Conservation (phyloP, 2,888 invertebrate genomes). For the Lomographa bimaculata region DNA sequence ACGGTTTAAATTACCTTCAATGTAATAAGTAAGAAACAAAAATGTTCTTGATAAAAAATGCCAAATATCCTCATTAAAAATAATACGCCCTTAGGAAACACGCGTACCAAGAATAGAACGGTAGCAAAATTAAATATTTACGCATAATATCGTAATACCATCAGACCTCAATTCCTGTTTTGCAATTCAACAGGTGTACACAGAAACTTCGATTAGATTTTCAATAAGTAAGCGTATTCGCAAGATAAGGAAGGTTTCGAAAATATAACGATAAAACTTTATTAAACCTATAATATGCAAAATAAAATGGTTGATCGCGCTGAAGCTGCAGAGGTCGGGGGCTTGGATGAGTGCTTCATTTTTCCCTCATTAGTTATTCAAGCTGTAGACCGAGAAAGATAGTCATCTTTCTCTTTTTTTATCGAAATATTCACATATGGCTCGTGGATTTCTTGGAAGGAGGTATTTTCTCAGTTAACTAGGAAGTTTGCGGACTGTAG, state of each 20-base stretch:
- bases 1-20: too few species aligned
- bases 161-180: constrained; percentile 37
- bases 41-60: not conserved
- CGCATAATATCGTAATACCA: constrained; percentile 37
- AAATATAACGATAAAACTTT: constrained; percentile 52
- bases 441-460: constrained; percentile 46
- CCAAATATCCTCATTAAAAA: constrained; percentile 14
- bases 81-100: constrained; percentile 11
- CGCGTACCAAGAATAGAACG: constrained; percentile 24
- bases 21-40: too few species aligned
- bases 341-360: constrained; percentile 47
- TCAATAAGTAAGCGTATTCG: constrained; percentile 45
- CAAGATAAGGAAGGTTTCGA: constrained; percentile 42
- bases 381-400: constrained; percentile 31
- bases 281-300: constrained; percentile 51
- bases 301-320: constrained; percentile 53
- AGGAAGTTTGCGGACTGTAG: constrained; percentile 60
- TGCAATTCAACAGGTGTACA: constrained; percentile 38
- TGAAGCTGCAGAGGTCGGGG: constrained; percentile 39
- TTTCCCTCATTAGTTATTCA: constrained; percentile 55
- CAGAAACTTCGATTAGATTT: constrained; percentile 40
- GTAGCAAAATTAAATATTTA: constrained; percentile 36
- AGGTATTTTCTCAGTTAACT: constrained; percentile 58
- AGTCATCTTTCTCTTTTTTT: constrained; percentile 34
- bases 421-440: constrained; percentile 43